Percentiles rank a stretch among this genome's conserved stretches.
Conservation (phyloP, 2,113 vertebrate species). For the Leptocoma aspasia region DNA sequence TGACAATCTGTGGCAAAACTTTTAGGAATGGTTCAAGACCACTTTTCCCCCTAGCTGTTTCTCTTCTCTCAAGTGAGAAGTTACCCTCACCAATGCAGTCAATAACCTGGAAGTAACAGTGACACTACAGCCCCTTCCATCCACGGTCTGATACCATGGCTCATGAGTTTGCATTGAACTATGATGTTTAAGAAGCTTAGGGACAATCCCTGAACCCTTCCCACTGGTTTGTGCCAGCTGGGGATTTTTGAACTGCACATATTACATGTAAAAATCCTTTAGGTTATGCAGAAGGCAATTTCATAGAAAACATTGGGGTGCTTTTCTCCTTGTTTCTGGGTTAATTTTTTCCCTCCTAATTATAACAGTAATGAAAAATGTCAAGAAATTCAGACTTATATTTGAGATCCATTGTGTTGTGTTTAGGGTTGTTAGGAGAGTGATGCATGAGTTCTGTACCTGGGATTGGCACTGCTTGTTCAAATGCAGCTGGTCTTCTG, state of each 20-base stretch:
- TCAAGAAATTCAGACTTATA: background rate
- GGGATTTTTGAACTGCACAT: background rate
- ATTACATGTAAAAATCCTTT: background rate
- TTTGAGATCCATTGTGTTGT: background rate
- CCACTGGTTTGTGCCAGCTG: background rate
- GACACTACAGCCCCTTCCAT: background rate
- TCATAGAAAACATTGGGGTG: background rate
- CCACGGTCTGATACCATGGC: background rate
- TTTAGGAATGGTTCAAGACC: background rate
- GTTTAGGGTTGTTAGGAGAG: background rate
- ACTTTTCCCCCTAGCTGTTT: background rate
- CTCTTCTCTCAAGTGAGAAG: background rate
- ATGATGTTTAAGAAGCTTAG: fast-evolving
- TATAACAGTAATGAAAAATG: background rate
- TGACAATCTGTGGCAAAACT: background rate
- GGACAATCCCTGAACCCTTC: background rate
- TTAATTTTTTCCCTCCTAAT: background rate
- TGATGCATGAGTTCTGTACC: background rate
- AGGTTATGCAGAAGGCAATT: background rate
- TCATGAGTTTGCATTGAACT: background rate
- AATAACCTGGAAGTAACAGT: background rate
- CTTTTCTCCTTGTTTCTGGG: background rate
- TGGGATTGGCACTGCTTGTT: background rate
- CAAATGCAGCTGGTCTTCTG: background rate
- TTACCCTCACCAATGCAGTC: background rate